A percentile compares a stretch with the other conserved stretches of the same genome.
phyloP scores from a whole-genome alignment of 2,113 vertebrate genomes.

The Toxostoma redivivum region DNA sequence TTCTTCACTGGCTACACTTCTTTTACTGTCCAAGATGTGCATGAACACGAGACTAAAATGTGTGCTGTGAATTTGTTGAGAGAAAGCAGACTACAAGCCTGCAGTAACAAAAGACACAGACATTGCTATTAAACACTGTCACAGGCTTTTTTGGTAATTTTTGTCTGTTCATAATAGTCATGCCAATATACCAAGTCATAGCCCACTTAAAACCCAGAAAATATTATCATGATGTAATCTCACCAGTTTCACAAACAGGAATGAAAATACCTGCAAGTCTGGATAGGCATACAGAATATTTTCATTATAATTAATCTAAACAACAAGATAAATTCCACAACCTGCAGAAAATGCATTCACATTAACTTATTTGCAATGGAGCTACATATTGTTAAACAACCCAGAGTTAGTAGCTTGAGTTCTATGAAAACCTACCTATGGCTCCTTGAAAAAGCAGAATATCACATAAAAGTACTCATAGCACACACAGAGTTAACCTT shows the following conservation, averaged over 20 bases:
- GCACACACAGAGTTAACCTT: slow-evolving; percentile 15
- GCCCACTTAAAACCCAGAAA: background rate
- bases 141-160: background rate
- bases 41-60: background rate
- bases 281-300: background rate
- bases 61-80: background rate
- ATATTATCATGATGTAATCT: background rate
- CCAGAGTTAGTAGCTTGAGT: background rate
- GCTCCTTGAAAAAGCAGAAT: background rate
- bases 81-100: background rate
- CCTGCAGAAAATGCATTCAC: background rate
- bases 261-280: background rate
- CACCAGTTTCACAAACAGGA: background rate
- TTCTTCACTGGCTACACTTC: background rate
- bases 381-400: background rate
- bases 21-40: background rate
- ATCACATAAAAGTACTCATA: background rate
- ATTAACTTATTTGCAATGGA: background rate
- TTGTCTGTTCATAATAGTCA: background rate
- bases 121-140: background rate
- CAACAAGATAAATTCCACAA: background rate
- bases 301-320: background rate
- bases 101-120: background rate
- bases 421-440: background rate
- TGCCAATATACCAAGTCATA: background rate